Evolutionary conservation across 1,140 invertebrate species (phyloP).

Genomic region (Cheumatopsyche charites): DNA sequence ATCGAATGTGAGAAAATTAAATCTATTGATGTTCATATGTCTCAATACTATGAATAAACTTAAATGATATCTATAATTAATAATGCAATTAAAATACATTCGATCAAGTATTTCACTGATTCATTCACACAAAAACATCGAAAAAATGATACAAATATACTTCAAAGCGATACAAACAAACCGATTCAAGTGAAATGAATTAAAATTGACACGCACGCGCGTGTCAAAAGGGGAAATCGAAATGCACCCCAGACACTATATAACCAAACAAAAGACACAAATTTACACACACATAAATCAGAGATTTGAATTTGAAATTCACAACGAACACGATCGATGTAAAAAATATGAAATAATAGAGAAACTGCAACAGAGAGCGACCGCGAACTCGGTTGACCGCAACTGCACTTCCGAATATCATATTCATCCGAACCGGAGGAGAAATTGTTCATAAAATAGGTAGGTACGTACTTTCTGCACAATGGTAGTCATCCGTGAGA

Average conservation of each 20-base stretch:
- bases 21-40: too few relatives aligned
- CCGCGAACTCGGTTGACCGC: constrained; percentile 8
- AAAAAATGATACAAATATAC: neutral
- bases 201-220: neutral
- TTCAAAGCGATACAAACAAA: neutral
- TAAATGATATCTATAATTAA: too few relatives aligned
- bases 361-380: constrained; percentile 5
- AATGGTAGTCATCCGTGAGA: constrained; percentile 12
- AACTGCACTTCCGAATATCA: constrained; percentile 35
- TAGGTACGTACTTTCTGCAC: too few relatives aligned
- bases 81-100: too few relatives aligned
- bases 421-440: constrained; percentile 24
- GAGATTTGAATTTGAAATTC: too few relatives aligned
- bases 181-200: neutral
- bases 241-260: neutral
- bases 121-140: too few relatives aligned
- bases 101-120: too few relatives aligned
- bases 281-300: too few relatives aligned
- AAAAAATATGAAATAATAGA: neutral
- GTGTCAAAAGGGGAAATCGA: neutral
- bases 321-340: neutral
- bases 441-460: neutral
- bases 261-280: too few relatives aligned
- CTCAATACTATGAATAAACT: too few relatives aligned
- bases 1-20: too few relatives aligned